phyloP scores from a whole-genome alignment of 2,797 vertebrate genomes.

The Apogon talboti region DNA sequence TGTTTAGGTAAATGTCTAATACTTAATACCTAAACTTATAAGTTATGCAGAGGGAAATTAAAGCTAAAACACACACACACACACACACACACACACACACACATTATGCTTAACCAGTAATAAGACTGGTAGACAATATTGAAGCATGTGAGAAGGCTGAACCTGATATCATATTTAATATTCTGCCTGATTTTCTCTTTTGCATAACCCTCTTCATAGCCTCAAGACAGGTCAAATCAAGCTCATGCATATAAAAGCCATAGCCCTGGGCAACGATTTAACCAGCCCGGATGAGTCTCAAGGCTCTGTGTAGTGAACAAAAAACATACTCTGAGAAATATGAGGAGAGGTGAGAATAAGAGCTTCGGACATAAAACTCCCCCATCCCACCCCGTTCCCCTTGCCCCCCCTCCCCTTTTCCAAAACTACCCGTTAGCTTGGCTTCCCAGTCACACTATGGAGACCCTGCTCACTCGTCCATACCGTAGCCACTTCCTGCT shows the following conservation, averaged over 20 bases:
- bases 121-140: conserved; percentile 8
- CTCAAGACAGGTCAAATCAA: conserved; percentile 74
- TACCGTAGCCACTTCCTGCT: conserved; percentile 75
- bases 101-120: conserved; percentile 11
- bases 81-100: not conserved
- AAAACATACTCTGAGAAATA: conserved; percentile 62
- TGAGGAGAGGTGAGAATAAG: conserved; percentile 53
- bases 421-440: conserved; percentile 64
- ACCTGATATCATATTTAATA: conserved; percentile 65
- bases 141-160: conserved; percentile 26
- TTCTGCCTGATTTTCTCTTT: conserved; percentile 67
- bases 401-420: not conserved
- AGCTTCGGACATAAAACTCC: conserved; percentile 49
- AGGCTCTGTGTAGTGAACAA: conserved; percentile 49
- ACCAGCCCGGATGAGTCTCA: conserved; percentile 62
- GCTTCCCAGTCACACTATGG: conserved; percentile 71
- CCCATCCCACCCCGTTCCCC: not conserved
- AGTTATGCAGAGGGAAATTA: not conserved
- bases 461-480: conserved; percentile 81
- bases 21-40: not conserved
- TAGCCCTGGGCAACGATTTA: conserved; percentile 69
- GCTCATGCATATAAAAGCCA: conserved; percentile 73
- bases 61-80: not conserved
- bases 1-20: no score
- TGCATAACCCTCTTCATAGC: conserved; percentile 58